Evolutionary conservation across 2,113 vertebrate species (phyloP).

Genomic region (Sorex araneus): DNA sequence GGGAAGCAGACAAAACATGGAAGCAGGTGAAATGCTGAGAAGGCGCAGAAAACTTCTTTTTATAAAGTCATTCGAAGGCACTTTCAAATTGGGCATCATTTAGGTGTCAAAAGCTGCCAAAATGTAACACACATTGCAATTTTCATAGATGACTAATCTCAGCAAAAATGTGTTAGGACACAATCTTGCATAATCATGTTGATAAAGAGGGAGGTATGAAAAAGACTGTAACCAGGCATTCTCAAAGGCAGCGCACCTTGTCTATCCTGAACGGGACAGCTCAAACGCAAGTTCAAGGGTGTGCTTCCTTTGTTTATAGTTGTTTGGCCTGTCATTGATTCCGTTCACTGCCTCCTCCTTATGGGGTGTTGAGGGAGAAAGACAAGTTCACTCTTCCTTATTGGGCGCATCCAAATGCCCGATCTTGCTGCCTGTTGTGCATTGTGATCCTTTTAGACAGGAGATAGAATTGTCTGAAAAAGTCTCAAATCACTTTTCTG

Average conservation of each 20-base stretch:
- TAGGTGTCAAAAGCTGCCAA: conserved; percentile 86
- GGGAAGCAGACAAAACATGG: conserved; percentile 58
- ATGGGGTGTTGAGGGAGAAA: neutral
- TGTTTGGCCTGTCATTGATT: neutral
- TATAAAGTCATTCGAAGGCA: conserved; percentile 73
- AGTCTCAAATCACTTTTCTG: conserved; percentile 35
- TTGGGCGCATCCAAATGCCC: neutral
- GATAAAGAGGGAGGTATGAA: conserved; percentile 75
- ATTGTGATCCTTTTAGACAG: neutral
- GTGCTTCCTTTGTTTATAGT: conserved; percentile 15
- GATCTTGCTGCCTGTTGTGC: neutral
- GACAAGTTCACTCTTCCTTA: neutral
- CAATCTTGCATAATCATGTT: conserved; percentile 87
- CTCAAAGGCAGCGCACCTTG: conserved; percentile 69
- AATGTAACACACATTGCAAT: conserved; percentile 86
- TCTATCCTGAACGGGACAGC: neutral
- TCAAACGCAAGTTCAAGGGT: neutral
- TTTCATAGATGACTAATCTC: conserved; percentile 89
- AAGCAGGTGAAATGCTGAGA: conserved; percentile 66
- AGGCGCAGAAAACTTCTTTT: conserved; percentile 47
- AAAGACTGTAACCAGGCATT: conserved; percentile 66
- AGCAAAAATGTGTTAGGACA: conserved; percentile 84
- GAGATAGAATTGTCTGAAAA: neutral
- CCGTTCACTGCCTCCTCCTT: conserved; percentile 21
- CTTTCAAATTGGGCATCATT: conserved; percentile 73